phyloP scores from a whole-genome alignment of 2,113 vertebrate genomes.

The Sterrhoptilus dennistouni region DNA sequence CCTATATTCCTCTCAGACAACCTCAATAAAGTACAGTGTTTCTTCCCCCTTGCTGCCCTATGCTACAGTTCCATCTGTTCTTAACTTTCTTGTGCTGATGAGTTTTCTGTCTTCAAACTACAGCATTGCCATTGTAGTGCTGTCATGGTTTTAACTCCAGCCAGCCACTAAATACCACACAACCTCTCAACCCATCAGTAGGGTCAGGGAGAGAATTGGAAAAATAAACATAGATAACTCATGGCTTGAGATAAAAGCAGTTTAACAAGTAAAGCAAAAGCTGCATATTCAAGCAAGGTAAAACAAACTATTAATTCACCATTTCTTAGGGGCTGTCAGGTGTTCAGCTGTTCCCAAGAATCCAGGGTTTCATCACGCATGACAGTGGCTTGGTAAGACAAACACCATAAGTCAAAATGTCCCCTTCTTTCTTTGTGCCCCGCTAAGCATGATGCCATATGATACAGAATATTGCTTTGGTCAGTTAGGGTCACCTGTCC shows the following conservation, averaged over 20 bases:
- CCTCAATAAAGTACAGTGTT: background rate
- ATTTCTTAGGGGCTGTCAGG: background rate
- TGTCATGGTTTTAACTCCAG: background rate
- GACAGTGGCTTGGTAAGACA: background rate
- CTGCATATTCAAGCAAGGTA: background rate
- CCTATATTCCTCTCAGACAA: background rate
- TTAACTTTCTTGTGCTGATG: background rate
- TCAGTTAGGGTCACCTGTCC: accelerated
- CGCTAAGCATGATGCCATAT: background rate
- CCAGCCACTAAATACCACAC: background rate
- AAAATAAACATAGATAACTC: background rate
- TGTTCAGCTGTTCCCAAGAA: background rate
- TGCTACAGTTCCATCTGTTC: background rate
- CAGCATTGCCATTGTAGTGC: background rate
- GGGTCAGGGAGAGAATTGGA: background rate
- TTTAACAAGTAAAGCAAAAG: background rate
- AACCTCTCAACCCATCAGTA: background rate
- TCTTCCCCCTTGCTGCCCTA: background rate
- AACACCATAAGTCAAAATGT: accelerated
- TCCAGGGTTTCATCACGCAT: accelerated
- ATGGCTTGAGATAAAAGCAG: background rate
- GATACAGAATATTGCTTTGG: background rate
- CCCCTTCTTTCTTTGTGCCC: background rate
- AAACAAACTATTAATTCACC: background rate
- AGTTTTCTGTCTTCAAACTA: background rate